phyloP scores from a whole-genome alignment of 2,888 invertebrate species.

The Macroteleia sp. region DNA sequence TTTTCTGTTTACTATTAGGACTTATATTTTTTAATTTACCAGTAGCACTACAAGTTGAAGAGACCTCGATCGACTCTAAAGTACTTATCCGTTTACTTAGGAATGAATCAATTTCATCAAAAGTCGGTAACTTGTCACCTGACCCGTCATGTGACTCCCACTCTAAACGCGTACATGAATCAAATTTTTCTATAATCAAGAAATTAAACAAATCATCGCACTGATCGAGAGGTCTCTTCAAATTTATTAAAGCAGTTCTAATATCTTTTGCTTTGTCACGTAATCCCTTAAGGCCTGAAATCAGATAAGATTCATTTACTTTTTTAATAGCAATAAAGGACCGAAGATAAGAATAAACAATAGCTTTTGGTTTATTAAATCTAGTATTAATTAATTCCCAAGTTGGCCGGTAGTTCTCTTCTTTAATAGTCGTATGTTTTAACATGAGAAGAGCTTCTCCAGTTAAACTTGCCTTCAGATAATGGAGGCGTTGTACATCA shows the following conservation, averaged over 20 bases:
- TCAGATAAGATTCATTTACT: too few species aligned
- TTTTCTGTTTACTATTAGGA: too few species aligned
- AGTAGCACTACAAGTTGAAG: background rate
- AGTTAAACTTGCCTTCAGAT: background rate
- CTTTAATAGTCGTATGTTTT: background rate
- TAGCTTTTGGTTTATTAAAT: background rate
- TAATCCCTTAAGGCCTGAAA: too few species aligned
- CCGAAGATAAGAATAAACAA: background rate
- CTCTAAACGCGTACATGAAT: background rate
- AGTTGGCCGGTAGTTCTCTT: background rate
- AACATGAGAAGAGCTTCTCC: background rate
- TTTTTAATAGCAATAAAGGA: background rate
- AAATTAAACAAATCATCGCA: conserved; percentile 9
- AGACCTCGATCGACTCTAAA: background rate
- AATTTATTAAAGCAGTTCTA: too few species aligned
- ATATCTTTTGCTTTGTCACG: too few species aligned
- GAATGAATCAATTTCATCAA: background rate
- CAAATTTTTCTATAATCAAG: conserved; percentile 1
- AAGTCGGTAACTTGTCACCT: background rate
- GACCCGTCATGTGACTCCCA: background rate
- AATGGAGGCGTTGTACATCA: background rate
- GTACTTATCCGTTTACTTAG: background rate
- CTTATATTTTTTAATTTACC: too few species aligned
- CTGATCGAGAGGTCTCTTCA: background rate
- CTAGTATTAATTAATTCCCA: background rate